phyloP scores from a whole-genome alignment of 2,888 invertebrate species.

The Dastarcus helophoroides region DNA sequence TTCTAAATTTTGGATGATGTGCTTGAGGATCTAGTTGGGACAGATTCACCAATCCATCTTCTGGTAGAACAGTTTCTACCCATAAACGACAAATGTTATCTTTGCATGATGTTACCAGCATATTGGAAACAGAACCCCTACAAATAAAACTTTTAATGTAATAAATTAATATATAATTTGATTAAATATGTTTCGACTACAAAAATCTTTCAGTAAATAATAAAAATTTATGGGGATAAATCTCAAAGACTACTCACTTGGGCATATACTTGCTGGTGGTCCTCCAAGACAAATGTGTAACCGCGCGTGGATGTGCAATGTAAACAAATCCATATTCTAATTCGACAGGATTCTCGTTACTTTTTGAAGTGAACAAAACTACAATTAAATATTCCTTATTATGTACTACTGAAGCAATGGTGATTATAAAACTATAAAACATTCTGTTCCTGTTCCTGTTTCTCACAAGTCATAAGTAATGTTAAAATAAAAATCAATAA shows the following conservation, averaged over 20 bases:
- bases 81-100: constrained; percentile 98
- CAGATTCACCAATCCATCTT: constrained; percentile 76
- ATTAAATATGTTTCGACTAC: no score
- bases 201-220: no score
- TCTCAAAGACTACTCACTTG: constrained; percentile 61
- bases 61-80: constrained; percentile 95
- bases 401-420: neutral
- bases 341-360: constrained; percentile 49
- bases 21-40: constrained; percentile 55
- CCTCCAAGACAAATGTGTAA: constrained; percentile 96
- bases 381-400: constrained; percentile 24
- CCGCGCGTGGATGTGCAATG: constrained; percentile 91
- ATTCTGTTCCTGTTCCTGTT: neutral
- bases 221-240: no score
- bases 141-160: constrained; percentile 1
- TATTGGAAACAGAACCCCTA: constrained; percentile 93
- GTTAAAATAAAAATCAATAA: no score
- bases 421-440: neutral
- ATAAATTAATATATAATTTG: neutral
- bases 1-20: constrained; percentile 64
- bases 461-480: no score
- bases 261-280: constrained; percentile 99
- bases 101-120: constrained; percentile 93
- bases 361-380: constrained; percentile 67
- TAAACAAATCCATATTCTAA: constrained; percentile 88